Percentiles rank a stretch among this genome's conserved stretches.
Conservation (phyloP, 2,113 vertebrate species). For the Trichechus manatus region DNA sequence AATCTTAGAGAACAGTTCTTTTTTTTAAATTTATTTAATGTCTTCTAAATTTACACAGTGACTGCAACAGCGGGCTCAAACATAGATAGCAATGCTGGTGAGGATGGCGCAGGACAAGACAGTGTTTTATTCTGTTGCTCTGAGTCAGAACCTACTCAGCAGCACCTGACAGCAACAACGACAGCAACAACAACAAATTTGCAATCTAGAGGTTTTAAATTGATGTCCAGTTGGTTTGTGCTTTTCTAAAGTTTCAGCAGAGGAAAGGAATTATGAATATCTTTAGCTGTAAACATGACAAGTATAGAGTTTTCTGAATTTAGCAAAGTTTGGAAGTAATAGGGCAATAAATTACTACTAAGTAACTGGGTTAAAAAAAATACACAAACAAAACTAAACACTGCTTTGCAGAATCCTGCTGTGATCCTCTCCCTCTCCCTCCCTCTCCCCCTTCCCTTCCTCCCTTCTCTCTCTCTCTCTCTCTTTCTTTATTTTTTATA, state of each 20-base stretch:
- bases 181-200: not conserved
- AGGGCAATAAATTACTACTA: constrained; percentile 70
- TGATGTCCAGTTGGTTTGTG: not conserved
- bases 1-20: not conserved
- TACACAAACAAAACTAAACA: constrained; percentile 47
- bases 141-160: no score
- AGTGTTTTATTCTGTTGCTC: no score
- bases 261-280: constrained; percentile 72
- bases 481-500: constrained; percentile 69
- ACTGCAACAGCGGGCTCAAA: no score
- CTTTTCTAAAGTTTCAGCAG: constrained; percentile 73
- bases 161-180: no score
- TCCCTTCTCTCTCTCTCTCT: not conserved
- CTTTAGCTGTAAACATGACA: constrained; percentile 65
- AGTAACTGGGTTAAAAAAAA: constrained; percentile 61
- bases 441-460: no score
- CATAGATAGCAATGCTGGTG: no score
- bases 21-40: not conserved
- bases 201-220: not conserved
- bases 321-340: constrained; percentile 52
- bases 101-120: no score
- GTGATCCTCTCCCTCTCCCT: constrained; percentile 49
- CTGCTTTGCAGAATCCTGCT: constrained; percentile 17
- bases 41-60: not conserved
- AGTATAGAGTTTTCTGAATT: constrained; percentile 61